Evolutionary conservation across 2,888 invertebrate species (phyloP).

Genomic region (Epinotia demarniana): DNA sequence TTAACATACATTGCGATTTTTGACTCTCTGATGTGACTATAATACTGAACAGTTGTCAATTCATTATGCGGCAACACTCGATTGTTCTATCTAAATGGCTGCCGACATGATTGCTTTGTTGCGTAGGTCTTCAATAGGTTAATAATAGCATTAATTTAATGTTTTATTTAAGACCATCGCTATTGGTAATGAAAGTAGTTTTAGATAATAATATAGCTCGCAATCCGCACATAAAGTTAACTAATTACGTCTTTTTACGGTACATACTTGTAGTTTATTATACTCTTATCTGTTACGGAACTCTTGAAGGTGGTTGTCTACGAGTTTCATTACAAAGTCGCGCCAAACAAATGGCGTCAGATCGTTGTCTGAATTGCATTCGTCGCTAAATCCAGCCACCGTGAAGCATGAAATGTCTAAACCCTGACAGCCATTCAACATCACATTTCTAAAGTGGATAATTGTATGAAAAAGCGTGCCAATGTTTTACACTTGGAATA

Average conservation of each 20-base stretch:
- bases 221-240: background rate
- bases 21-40: no score
- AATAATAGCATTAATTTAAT: no score
- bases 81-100: no score
- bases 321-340: conserved; percentile 36
- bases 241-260: conserved; percentile 2
- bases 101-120: no score
- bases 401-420: conserved; percentile 51
- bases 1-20: no score
- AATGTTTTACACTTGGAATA: background rate
- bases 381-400: conserved; percentile 48
- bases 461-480: conserved; percentile 30
- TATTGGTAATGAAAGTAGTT: no score
- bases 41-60: no score
- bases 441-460: conserved; percentile 31
- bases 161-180: no score
- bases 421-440: conserved; percentile 49
- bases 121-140: no score
- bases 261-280: conserved; percentile 3
- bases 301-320: conserved; percentile 22
- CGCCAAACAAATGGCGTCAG: conserved; percentile 47
- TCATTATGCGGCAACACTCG: no score
- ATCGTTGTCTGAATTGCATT: conserved; percentile 52
- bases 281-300: conserved; percentile 31
- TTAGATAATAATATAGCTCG: background rate